Percentiles rank a stretch among this genome's conserved stretches.
Conservation (phyloP, 2,888 invertebrate genomes). For the Zaprionus obscuricornis region DNA sequence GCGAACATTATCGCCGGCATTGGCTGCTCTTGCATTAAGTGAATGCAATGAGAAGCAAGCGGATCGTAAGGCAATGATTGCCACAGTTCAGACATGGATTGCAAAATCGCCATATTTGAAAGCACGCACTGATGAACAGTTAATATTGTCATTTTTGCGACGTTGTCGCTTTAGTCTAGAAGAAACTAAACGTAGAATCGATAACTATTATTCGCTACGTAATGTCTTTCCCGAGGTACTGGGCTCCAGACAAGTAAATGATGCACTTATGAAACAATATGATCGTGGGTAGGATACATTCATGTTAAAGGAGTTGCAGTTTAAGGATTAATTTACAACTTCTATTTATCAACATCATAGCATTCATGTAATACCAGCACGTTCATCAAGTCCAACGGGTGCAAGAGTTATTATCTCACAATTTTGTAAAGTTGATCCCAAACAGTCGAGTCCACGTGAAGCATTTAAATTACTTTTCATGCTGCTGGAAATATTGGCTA, state of each 20-base stretch:
- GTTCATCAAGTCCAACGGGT: constrained; percentile 56
- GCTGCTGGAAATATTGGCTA: constrained; percentile 68
- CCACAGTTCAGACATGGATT: constrained; percentile 64
- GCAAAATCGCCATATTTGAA: constrained; percentile 64
- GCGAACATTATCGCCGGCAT: constrained; percentile 44
- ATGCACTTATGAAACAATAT: constrained; percentile 56
- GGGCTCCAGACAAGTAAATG: constrained; percentile 56
- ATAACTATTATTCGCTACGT: constrained; percentile 69
- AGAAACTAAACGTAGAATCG: constrained; percentile 71
- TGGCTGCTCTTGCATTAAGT: constrained; percentile 56
- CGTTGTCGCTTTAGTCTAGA: constrained; percentile 70
- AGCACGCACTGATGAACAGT: constrained; percentile 56
- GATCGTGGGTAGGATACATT: constrained; percentile 72
- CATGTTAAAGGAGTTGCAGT: too few relatives aligned
- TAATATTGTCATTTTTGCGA: constrained; percentile 70
- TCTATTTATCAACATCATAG: constrained; percentile 26
- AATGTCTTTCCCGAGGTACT: constrained; percentile 71
- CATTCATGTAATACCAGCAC: constrained; percentile 68
- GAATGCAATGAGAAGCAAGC: constrained; percentile 69
- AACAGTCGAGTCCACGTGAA: constrained; percentile 63
- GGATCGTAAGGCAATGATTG: constrained; percentile 39
- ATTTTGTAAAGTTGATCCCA: constrained; percentile 69
- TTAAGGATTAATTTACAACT: neutral
- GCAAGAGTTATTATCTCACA: constrained; percentile 70
- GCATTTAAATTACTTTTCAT: constrained; percentile 77